These are phyloP conservation scores for Mesembrinibis cayennensis DNA, from an alignment of 2,113 vertebrate genomes.

Conservation along the genomic window DNA sequence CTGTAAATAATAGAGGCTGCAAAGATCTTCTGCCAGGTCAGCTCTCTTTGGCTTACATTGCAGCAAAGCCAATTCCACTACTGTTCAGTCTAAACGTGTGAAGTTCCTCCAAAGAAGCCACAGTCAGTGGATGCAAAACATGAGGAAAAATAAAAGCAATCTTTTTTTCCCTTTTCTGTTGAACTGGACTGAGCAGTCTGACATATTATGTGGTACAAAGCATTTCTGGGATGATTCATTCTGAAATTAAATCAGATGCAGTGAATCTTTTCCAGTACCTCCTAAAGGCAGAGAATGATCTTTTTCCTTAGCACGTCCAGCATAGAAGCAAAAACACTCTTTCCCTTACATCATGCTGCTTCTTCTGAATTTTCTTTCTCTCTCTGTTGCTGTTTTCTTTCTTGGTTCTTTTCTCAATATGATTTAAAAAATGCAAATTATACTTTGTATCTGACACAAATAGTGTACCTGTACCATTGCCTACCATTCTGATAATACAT, in stretches of 20 bases:
- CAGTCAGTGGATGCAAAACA: not conserved
- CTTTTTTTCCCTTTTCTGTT: not conserved
- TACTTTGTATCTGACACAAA: not conserved
- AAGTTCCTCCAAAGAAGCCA: not conserved
- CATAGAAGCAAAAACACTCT: not conserved
- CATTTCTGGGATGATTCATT: not conserved
- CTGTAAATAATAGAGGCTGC: not conserved
- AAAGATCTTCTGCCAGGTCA: not conserved
- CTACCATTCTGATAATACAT: not conserved
- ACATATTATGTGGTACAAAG: not conserved
- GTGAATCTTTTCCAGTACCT: not conserved
- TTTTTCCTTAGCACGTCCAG: not conserved
- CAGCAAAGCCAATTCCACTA: not conserved
- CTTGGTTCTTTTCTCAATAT: not conserved
- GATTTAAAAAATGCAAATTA: not conserved
- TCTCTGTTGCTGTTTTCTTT: not conserved
- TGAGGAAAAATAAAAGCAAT: not conserved
- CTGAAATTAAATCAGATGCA: not conserved
- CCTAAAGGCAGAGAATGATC: not conserved
- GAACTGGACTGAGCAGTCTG: not conserved
- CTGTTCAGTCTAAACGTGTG: not conserved
- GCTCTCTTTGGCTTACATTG: not conserved
- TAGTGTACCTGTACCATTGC: rapidly evolving
- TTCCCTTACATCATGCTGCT: not conserved
- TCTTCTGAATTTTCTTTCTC: not conserved